Evolutionary conservation across 2,113 vertebrate species (phyloP), one percentile per base, ranked within the genome.

Genomic region (Tyrannus savana): DNA sequence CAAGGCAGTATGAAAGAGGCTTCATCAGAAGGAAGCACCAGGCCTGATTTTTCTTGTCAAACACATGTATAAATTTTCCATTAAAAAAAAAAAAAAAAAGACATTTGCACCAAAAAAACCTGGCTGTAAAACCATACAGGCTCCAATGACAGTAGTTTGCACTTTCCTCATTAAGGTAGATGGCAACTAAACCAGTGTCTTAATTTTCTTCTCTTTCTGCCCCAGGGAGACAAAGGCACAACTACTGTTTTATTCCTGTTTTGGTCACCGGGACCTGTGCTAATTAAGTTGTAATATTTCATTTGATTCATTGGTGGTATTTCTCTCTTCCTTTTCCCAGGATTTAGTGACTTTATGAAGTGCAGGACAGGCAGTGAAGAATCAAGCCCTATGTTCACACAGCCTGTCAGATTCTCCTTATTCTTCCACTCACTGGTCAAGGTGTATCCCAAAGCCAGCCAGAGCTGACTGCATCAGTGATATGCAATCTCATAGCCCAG

Each of bases 291-390:
- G 10, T 6, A 62, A 15, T 44, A 60, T 50, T 71, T 74, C 0
- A 21, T 63, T 81, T 50, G 9, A 9, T 68, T 89, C 55, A 44
- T 23, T 41, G 30, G 8, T 37, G 39, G 10, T 14, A 12, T 37
- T 68, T 41, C 89, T 37, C 42, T 64, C 60, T 87, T 44, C 41
- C 1, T 0, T 85, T 94, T 66, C 62, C 58, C 53, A 49, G 14
- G 46, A 62, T 55, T 77, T 23, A 78, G 37, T 74, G 64, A 52
- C 35, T 60, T 77, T n/a, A 28, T 24, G 74, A 68, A 50, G 68
- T n/a, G 44, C 9, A 1, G 0, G 0, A 13, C 2, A 10, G 62
- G 4, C 25, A 50, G 16, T 41, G 72, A 89, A 44, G 35, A 74
- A 75, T 44, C 50, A 77, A 76, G 21, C n/a, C 12, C 9, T n/a